Evolutionary conservation across 2,797 vertebrate genomes (phyloP), one percentile per base, ranked within the genome.

Genomic region (Remorina albescens): DNA sequence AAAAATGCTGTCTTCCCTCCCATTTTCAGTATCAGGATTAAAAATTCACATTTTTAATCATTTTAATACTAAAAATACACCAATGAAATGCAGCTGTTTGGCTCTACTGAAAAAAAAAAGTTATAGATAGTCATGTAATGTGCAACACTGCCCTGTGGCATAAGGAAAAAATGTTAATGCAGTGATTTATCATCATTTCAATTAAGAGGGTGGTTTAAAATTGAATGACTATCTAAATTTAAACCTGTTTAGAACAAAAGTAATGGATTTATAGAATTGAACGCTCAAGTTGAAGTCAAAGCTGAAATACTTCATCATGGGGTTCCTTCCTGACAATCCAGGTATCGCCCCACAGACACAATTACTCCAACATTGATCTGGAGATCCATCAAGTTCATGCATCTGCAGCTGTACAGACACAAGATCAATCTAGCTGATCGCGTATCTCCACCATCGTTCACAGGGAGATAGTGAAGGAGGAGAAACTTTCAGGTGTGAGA

Each of bases 291-390:
- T 76, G 42, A 63, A 53, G 58, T 83, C 73, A 75, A 61, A 3
- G 7, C 47, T 77, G 36, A 67, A 81, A 77, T 51, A 44, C 62
- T 80, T 71, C 32, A 44, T 83, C 71, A 55, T 53, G 51, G 78
- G 67, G 47, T 84, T 74, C 63, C 80, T 75, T 62, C 62, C 21
- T 19, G 50, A 72, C 79, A 87, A 90, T 91, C 80, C 81, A 80
- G 68, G 76, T 64, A 82, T 81, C 11, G 9, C 61, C 49, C 56
- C 0, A 25, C 71, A 71, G 81, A 90, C 87, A 69, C 83, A 88
- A 92, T 93, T 85, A 85, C 76, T 67, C 76, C 78, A 74, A 86
- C 84, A 89, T 87, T 92, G 86, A 93, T 92, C 88, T 67, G 68
- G 26, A 32, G 75, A 62, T 63, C 65, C 66, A 80, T 87, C 81